These are phyloP conservation scores for Montipora efflorescens DNA, from an alignment of 64 coral and sea anemone species.

Conservation along the genomic window DNA sequence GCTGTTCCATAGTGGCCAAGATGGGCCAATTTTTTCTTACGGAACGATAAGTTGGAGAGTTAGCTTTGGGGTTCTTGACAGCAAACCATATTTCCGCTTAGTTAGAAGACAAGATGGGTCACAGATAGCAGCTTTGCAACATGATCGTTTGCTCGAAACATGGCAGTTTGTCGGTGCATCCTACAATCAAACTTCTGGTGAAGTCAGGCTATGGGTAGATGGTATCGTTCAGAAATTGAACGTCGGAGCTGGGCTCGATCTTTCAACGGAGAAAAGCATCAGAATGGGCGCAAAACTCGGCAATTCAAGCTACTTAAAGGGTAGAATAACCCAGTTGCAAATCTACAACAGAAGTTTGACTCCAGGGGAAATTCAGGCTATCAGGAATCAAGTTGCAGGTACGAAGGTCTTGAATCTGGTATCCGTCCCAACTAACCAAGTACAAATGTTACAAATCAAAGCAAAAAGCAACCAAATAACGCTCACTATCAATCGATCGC, in stretches of 20 bases:
- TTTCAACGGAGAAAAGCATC: constrained; percentile 34
- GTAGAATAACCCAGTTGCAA: constrained; percentile 49
- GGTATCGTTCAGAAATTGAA: background rate
- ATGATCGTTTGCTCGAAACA: background rate
- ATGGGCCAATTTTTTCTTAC: constrained; percentile 39
- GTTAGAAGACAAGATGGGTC: background rate
- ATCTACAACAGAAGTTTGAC: constrained; percentile 56
- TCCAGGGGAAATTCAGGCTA: constrained; percentile 31
- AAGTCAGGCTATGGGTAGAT: constrained; percentile 48
- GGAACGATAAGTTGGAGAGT: background rate
- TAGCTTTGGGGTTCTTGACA: background rate
- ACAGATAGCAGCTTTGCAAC: background rate
- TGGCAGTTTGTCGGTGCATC: constrained; percentile 21
- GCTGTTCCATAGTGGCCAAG: constrained; percentile 21
- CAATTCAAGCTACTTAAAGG: constrained; percentile 37
- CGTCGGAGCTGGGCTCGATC: background rate
- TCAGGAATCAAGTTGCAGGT: constrained; percentile 1
- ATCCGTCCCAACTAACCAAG: background rate
- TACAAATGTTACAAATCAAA: background rate
- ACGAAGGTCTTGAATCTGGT: background rate
- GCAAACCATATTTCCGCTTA: background rate
- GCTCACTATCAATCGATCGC: too few species aligned
- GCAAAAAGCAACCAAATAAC: background rate
- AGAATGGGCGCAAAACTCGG: background rate
- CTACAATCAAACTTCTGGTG: constrained; percentile 4